These are phyloP conservation scores for Ploceus nigricollis DNA, from an alignment of 2,113 vertebrate genomes.

Conservation along the genomic window DNA sequence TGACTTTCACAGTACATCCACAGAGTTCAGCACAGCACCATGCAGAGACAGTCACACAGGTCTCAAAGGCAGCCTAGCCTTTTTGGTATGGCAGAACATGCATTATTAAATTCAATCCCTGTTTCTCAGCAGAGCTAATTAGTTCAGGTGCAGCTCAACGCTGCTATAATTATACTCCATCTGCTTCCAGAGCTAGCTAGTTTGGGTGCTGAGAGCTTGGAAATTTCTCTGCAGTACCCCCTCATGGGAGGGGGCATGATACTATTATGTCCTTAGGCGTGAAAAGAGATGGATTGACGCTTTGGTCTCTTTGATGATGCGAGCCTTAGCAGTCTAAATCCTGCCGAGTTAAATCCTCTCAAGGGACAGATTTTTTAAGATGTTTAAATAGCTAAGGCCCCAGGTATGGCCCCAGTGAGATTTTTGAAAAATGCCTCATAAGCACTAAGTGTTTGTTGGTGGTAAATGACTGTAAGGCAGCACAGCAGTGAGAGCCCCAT, in stretches of 20 bases:
- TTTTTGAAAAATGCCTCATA: constrained; percentile 42
- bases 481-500: fast-evolving
- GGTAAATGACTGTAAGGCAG: neutral
- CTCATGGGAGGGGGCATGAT: constrained; percentile 37
- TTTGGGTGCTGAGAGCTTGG: constrained; percentile 59
- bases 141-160: constrained; percentile 65
- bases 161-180: constrained; percentile 67
- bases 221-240: constrained; percentile 52
- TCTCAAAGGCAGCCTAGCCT: constrained; percentile 50
- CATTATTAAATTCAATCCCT: constrained; percentile 70
- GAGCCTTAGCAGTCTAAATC: constrained; percentile 33
- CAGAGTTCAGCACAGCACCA: constrained; percentile 51
- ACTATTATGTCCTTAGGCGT: constrained; percentile 8
- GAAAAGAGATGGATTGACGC: constrained; percentile 49
- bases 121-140: constrained; percentile 69
- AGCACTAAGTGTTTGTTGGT: neutral
- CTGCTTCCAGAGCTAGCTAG: constrained; percentile 57
- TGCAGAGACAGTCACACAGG: constrained; percentile 12
- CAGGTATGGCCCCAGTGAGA: constrained; percentile 5
- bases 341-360: constrained; percentile 33
- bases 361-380: constrained; percentile 45
- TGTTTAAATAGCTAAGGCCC: constrained; percentile 44
- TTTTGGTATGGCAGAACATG: constrained; percentile 61
- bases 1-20: constrained; percentile 57
- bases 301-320: constrained; percentile 35